Evolutionary conservation across 2,888 invertebrate genomes (phyloP).

Genomic region (Dromius quadrimaculatus): DNA sequence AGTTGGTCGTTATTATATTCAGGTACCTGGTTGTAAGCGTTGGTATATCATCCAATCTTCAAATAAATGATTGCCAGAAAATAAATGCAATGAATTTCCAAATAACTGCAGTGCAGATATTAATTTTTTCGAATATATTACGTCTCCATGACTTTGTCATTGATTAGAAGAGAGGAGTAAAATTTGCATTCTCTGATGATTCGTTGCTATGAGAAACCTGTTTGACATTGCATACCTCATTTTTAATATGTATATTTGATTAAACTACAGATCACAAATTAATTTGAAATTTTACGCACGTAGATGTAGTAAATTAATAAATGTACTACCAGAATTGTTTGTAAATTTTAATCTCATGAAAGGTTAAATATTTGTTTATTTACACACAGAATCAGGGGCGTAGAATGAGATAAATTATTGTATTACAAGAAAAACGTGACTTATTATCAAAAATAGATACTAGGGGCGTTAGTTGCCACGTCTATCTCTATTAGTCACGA

Average conservation of each 20-base stretch:
- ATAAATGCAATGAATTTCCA: no score
- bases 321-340: not conserved
- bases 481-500: no score
- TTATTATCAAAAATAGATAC: no score
- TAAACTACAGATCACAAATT: not conserved
- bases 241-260: not conserved
- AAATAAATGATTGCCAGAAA: no score
- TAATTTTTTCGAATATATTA: constrained; percentile 29
- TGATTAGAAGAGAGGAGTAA: not conserved
- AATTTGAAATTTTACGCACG: not conserved
- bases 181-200: constrained; percentile 24
- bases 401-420: no score
- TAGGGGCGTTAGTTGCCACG: no score
- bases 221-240: constrained; percentile 25
- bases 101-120: no score
- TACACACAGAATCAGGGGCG: not conserved
- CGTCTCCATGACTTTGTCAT: constrained; percentile 7
- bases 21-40: no score
- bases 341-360: not conserved
- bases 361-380: constrained; percentile 6
- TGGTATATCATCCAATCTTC: no score
- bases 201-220: constrained; percentile 30
- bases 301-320: constrained; percentile 2
- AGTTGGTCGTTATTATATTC: no score
- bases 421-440: no score